These are phyloP conservation scores for Psilopsiagon aurifrons DNA, from an alignment of 2,113 vertebrate species.

Conservation along the genomic window DNA sequence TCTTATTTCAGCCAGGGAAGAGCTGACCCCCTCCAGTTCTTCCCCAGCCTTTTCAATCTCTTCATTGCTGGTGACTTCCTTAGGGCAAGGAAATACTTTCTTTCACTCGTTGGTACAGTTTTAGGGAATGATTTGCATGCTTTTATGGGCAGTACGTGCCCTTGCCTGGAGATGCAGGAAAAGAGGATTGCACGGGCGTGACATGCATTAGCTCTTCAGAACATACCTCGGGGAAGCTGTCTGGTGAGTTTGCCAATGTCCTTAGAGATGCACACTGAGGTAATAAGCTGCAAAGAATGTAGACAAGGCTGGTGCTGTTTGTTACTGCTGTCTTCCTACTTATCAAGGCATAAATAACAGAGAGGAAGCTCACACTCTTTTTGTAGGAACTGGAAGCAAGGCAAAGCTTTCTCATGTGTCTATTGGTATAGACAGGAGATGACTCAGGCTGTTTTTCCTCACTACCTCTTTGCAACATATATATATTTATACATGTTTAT, in stretches of 20 bases:
- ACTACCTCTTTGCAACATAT: not conserved
- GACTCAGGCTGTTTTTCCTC: not conserved
- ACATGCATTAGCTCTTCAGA: not conserved
- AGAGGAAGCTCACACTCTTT: not conserved
- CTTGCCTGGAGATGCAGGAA: slow-evolving; percentile 60
- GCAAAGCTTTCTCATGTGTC: not conserved
- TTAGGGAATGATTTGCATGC: slow-evolving; percentile 12
- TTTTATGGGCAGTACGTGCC: not conserved
- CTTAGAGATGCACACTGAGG: not conserved
- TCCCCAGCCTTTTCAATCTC: not conserved
- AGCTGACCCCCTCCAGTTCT: not conserved
- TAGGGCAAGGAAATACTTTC: slow-evolving; percentile 52
- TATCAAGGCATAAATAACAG: not conserved
- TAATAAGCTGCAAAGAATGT: not conserved
- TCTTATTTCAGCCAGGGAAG: not conserved
- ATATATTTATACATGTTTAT: not conserved
- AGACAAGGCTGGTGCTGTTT: not conserved
- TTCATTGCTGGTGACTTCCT: not conserved
- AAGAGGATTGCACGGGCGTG: slow-evolving; percentile 42
- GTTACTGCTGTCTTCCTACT: not conserved
- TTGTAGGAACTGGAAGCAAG: not conserved
- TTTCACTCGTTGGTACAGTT: not conserved
- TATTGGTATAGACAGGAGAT: not conserved
- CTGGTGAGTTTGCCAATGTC: slow-evolving; percentile 29
- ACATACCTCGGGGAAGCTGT: not conserved